Conservation (phyloP, 37 sponge, comb jelly and placozoan genomes). For the Axinella damicornis region DNA sequence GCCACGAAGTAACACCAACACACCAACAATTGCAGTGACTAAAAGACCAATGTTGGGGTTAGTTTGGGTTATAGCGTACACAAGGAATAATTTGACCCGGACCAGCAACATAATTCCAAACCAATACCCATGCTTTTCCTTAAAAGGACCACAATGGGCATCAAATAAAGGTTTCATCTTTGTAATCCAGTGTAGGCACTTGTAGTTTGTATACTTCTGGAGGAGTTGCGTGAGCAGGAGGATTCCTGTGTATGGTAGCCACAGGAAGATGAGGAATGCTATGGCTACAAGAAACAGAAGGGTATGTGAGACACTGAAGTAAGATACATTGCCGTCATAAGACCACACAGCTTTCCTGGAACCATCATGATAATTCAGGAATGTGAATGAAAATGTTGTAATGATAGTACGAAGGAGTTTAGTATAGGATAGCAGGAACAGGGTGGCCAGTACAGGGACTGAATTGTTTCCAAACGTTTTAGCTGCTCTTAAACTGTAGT, state of each 20-base stretch:
- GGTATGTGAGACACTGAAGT: background rate
- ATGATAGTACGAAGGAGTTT: slow-evolving; percentile 6
- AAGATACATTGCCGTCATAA: slow-evolving; percentile 21
- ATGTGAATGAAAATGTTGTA: background rate
- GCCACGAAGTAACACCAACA: too few relatives aligned
- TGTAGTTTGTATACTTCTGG: background rate
- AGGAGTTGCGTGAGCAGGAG: background rate
- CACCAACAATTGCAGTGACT: too few relatives aligned
- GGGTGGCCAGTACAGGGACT: slow-evolving; percentile 3
- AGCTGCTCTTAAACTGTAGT: background rate
- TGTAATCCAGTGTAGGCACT: background rate
- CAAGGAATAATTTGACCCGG: background rate
- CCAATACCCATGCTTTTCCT: background rate
- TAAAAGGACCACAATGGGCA: slow-evolving; percentile 4
- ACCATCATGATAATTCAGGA: background rate
- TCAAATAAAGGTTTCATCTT: background rate
- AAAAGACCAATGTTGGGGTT: background rate
- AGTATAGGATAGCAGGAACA: slow-evolving; percentile 12
- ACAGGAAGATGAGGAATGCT: background rate
- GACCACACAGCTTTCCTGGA: background rate
- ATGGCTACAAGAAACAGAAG: background rate
- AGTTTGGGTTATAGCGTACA: background rate
- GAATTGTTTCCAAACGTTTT: background rate
- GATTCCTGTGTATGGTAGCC: slow-evolving; percentile 1
- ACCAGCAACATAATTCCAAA: background rate